Evolutionary conservation across 2,113 vertebrate genomes (phyloP).

Genomic region (Podilymbus podiceps): DNA sequence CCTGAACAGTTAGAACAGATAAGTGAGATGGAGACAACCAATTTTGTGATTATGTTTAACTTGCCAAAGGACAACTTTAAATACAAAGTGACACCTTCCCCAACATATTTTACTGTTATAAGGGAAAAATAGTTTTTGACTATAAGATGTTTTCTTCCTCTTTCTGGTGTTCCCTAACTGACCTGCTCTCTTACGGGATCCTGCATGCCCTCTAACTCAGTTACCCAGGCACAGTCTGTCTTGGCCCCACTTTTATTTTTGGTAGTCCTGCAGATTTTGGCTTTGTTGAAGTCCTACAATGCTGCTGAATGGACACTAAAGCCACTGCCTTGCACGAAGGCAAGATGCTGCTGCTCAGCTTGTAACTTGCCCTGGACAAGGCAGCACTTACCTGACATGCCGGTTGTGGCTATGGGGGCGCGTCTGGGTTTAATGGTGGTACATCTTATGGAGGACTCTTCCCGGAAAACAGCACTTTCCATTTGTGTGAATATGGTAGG

Average conservation of each 20-base stretch:
- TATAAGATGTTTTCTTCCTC: background rate
- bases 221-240: background rate
- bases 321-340: background rate
- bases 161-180: background rate
- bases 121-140: background rate
- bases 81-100: background rate
- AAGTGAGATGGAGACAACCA: background rate
- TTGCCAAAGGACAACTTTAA: background rate
- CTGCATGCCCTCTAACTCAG: background rate
- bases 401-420: background rate
- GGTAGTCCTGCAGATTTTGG: background rate
- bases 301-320: background rate
- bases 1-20: background rate
- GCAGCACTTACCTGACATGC: background rate
- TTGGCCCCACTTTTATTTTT: background rate
- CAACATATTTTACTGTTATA: background rate
- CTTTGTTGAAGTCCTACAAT: background rate
- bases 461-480: background rate
- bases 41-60: background rate
- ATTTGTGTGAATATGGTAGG: background rate
- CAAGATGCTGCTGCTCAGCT: background rate
- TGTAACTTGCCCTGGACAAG: background rate
- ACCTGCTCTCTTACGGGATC: background rate
- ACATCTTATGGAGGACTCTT: background rate
- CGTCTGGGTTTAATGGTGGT: background rate